Conservation (phyloP, 2,113 vertebrate species). For the Castor canadensis region DNA sequence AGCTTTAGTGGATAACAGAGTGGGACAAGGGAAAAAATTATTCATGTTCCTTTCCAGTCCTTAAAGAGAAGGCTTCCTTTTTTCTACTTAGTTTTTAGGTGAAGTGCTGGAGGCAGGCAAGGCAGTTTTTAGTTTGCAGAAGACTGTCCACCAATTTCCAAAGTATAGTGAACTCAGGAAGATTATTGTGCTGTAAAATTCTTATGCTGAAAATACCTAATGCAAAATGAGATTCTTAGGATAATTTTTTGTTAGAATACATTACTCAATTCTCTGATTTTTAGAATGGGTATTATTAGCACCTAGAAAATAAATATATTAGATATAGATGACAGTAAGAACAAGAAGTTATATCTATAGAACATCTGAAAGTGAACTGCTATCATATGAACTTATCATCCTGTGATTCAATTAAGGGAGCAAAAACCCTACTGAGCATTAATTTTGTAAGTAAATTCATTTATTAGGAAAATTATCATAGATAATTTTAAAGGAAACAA, state of each 20-base stretch:
- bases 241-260: constrained; percentile 25
- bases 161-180: background rate
- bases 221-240: background rate
- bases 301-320: background rate
- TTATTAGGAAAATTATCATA: constrained; percentile 14
- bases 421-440: constrained; percentile 9
- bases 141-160: background rate
- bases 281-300: background rate
- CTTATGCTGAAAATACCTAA: background rate
- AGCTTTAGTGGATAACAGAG: background rate
- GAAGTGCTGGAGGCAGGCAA: background rate
- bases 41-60: background rate
- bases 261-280: constrained; percentile 27
- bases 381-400: background rate
- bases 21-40: background rate
- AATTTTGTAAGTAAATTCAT: constrained; percentile 27
- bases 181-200: background rate
- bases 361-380: background rate
- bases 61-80: background rate
- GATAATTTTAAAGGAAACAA: constrained; percentile 50
- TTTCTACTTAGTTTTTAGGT: background rate
- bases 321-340: constrained; percentile 1
- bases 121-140: background rate
- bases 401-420: background rate
- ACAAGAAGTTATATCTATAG: background rate